Conservation (phyloP, 2,888 invertebrate genomes). For the Myathropa florea region DNA sequence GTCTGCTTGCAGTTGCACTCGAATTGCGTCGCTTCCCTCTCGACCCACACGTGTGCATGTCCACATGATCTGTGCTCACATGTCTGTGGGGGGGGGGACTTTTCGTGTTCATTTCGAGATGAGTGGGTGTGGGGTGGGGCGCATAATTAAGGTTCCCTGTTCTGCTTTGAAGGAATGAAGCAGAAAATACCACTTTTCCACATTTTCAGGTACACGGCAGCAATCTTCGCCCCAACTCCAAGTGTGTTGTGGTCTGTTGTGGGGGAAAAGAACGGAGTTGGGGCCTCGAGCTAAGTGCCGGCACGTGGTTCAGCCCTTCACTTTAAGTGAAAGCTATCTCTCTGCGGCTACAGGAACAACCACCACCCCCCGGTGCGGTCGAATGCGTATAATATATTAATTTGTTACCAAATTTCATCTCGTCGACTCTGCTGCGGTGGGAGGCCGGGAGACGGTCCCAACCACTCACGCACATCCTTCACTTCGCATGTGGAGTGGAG, state of each 20-base stretch:
- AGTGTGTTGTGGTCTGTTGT: not conserved
- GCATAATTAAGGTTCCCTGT: not conserved
- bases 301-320: constrained; percentile 1
- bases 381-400: constrained; percentile 47
- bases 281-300: constrained; percentile 31
- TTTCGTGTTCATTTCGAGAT: not conserved
- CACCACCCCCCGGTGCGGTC: constrained; percentile 10
- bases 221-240: not conserved
- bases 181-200: constrained; percentile 10
- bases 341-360: not conserved
- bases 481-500: not conserved
- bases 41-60: not conserved
- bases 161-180: not conserved
- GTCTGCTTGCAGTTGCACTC: not conserved
- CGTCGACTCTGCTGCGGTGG: not conserved
- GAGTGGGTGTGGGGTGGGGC: not conserved
- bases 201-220: not conserved
- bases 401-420: constrained; percentile 32
- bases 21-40: constrained; percentile 15
- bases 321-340: constrained; percentile 9
- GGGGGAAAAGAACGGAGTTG: not conserved
- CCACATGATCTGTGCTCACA: not conserved
- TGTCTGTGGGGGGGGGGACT: not conserved
- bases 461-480: not conserved
- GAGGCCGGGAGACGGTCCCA: not conserved